These are phyloP conservation scores for Aurelia aurita complex sp. Pacific DNA, from an alignment of 30 jellyfish, hydroid and myxozoan genomes.

Conservation along the genomic window DNA sequence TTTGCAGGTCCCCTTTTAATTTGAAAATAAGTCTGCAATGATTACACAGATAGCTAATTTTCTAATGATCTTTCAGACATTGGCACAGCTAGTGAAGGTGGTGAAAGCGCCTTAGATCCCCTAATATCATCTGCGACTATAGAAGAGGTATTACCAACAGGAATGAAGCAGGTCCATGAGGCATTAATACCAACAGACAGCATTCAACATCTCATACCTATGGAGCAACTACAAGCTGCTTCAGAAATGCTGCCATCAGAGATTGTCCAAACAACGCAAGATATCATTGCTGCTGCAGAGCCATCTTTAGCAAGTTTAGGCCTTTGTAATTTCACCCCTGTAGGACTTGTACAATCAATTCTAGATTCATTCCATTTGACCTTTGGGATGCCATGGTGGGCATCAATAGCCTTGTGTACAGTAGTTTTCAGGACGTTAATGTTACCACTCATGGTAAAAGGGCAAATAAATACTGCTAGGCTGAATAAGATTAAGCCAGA, in stretches of 20 bases:
- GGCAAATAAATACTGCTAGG: constrained; percentile 88
- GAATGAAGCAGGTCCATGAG: constrained; percentile 46
- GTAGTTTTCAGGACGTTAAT: constrained; percentile 73
- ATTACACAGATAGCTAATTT: not conserved
- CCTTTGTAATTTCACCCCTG: constrained; percentile 92
- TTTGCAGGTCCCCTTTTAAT: too few species aligned
- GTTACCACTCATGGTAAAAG: constrained; percentile 91
- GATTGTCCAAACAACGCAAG: constrained; percentile 45
- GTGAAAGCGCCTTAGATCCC: constrained; percentile 81
- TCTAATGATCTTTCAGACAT: constrained; percentile 4
- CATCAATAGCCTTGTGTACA: constrained; percentile 80
- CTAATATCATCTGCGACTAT: constrained; percentile 58
- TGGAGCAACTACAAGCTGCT: constrained; percentile 14
- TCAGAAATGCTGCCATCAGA: constrained; percentile 44
- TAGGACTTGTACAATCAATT: constrained; percentile 70
- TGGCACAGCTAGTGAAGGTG: constrained; percentile 57
- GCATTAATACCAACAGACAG: not conserved
- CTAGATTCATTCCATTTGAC: constrained; percentile 78
- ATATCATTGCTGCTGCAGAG: constrained; percentile 60
- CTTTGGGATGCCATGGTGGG: constrained; percentile 98
- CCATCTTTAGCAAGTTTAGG: constrained; percentile 83
- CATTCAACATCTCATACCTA: not conserved
- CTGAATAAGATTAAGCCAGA: constrained; percentile 84
- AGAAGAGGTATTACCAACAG: constrained; percentile 78
- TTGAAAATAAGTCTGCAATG: not conserved